phyloP scores from a whole-genome alignment of 2,888 invertebrate genomes.

The Microctonus aethiopoides region DNA sequence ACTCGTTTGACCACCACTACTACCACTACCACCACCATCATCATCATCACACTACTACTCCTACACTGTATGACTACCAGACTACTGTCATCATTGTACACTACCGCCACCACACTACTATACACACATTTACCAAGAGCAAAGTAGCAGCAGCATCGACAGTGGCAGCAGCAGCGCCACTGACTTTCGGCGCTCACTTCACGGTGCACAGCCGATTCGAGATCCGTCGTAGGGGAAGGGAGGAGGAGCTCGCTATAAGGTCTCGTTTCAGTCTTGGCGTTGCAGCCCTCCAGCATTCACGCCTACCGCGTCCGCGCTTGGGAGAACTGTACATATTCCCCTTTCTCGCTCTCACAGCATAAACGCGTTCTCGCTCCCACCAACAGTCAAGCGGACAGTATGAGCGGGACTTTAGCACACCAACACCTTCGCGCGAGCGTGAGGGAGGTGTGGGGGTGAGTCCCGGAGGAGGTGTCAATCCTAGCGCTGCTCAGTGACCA shows the following conservation, averaged over 20 bases:
- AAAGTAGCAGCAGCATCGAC: too few relatives aligned
- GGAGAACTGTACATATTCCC: conserved; percentile 17
- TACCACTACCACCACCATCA: not conserved
- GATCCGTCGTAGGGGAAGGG: conserved; percentile 57
- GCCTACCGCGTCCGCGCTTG: conserved; percentile 61
- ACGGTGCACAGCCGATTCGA: conserved; percentile 31
- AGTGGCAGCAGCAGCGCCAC: conserved; percentile 33
- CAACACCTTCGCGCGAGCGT: conserved; percentile 59
- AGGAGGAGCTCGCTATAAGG: conserved; percentile 61
- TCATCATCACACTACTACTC: not conserved
- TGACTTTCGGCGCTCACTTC: conserved; percentile 14
- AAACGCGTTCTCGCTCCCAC: conserved; percentile 21
- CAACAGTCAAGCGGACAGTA: conserved; percentile 29
- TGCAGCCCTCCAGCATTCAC: conserved; percentile 66
- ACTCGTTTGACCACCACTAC: not conserved
- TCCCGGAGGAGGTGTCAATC: conserved; percentile 68
- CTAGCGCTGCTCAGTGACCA: conserved; percentile 68
- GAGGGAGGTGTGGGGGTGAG: conserved; percentile 65
- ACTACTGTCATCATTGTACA: not conserved
- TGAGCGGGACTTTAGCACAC: conserved; percentile 62
- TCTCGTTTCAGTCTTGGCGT: conserved; percentile 64
- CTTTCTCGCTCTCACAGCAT: conserved; percentile 24
- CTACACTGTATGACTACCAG: not conserved
- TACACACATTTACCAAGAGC: too few relatives aligned
- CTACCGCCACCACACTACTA: not conserved